Percentiles rank a stretch among this genome's conserved stretches.
These are phyloP conservation scores for Anseranas semipalmata DNA, from an alignment of 2,113 vertebrate species.

Conservation along the genomic window DNA sequence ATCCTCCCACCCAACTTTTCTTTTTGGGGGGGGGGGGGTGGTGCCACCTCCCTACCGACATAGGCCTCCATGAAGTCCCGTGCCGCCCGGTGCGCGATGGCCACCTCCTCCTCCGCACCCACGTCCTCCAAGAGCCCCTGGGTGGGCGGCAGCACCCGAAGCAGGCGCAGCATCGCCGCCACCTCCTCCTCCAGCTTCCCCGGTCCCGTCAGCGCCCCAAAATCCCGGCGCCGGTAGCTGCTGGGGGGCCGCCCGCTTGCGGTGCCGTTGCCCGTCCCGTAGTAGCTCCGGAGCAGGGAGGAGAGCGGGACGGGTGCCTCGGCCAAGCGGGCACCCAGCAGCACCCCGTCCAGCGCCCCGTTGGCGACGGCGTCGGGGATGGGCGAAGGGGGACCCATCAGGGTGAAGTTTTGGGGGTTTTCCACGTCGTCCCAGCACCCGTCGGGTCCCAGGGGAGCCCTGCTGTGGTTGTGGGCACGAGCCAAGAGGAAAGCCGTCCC, in stretches of 20 bases:
- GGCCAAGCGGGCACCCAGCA: conserved; percentile 78
- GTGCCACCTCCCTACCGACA: conserved; percentile 73
- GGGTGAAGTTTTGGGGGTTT: conserved; percentile 78
- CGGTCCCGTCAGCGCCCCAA: conserved; percentile 28
- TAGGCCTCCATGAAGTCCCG: conserved; percentile 79
- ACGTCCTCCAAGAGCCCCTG: neutral
- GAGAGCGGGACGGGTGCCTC: conserved; percentile 52
- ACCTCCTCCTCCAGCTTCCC: conserved; percentile 72
- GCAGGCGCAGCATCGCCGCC: conserved; percentile 56
- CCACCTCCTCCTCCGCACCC: neutral
- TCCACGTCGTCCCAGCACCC: conserved; percentile 87
- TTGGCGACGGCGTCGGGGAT: conserved; percentile 79
- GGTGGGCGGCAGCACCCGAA: conserved; percentile 24
- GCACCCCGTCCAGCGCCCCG: conserved; percentile 86
- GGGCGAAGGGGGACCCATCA: conserved; percentile 48
- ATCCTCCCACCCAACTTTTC: neutral
- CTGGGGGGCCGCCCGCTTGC: conserved; percentile 61
- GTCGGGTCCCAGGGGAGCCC: conserved; percentile 47
- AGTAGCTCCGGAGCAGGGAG: conserved; percentile 79
- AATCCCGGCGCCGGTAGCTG: conserved; percentile 77
- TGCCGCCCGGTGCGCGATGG: conserved; percentile 48
- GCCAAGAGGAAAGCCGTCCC: conserved; percentile 64
- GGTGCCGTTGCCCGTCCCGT: neutral
- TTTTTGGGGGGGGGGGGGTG: neutral
- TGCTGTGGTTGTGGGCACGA: neutral